Percentiles rank a stretch among this genome's conserved stretches.
These are phyloP conservation scores for Blera fallax DNA, from an alignment of 2,888 invertebrate species.

Conservation along the genomic window DNA sequence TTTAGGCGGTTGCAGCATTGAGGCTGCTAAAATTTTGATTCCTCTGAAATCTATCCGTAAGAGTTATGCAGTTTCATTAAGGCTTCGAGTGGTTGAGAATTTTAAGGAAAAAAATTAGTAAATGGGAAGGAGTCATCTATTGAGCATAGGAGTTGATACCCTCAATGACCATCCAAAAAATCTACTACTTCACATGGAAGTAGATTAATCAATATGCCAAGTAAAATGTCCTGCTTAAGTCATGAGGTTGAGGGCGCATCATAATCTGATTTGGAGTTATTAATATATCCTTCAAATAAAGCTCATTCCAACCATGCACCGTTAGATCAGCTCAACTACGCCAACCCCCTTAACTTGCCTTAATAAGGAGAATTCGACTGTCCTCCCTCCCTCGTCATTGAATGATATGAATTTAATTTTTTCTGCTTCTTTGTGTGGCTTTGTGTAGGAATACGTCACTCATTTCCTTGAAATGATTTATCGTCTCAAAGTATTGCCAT, in stretches of 20 bases:
- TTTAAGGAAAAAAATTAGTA: too few relatives aligned
- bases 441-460: not conserved
- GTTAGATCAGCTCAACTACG: not conserved
- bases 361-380: not conserved
- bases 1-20: too few relatives aligned
- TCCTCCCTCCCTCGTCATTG: not conserved
- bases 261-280: not conserved
- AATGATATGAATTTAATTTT: not conserved
- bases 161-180: too few relatives aligned
- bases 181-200: too few relatives aligned
- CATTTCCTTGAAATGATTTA: slow-evolving; percentile 3
- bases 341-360: not conserved
- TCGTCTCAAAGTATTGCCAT: not conserved
- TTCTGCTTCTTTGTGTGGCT: not conserved
- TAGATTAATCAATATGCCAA: too few relatives aligned
- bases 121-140: too few relatives aligned
- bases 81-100: too few relatives aligned
- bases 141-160: too few relatives aligned
- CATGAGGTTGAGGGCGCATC: not conserved
- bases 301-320: not conserved
- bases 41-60: too few relatives aligned
- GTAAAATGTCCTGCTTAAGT: too few relatives aligned
- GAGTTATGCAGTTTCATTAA: too few relatives aligned
- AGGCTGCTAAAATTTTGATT: too few relatives aligned
- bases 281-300: not conserved